phyloP scores from a whole-genome alignment of 2,113 vertebrate species.

The Ginglymostoma cirratum region DNA sequence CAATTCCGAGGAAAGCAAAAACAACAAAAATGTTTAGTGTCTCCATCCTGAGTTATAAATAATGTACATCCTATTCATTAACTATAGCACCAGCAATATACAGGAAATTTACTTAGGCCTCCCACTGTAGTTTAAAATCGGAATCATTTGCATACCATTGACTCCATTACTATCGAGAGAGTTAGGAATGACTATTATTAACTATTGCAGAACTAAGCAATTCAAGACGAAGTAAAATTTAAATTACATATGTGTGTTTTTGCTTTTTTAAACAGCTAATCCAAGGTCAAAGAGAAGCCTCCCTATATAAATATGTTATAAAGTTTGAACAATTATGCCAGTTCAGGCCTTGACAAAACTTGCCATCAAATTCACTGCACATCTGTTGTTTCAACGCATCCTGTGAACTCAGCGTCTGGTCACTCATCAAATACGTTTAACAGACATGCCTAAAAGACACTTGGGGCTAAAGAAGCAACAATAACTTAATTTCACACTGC shows the following conservation, averaged over 20 bases:
- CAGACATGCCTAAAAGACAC: too few species aligned
- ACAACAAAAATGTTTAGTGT: neutral
- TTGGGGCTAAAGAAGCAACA: too few species aligned
- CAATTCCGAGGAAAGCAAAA: conserved; percentile 15
- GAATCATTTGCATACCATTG: neutral
- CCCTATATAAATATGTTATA: neutral
- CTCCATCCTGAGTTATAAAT: conserved; percentile 10
- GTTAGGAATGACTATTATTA: neutral
- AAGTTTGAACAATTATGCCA: neutral
- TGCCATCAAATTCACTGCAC: neutral
- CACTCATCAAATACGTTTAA: neutral
- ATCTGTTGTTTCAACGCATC: neutral
- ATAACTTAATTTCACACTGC: neutral
- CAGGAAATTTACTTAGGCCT: conserved; percentile 26
- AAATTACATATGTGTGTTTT: neutral
- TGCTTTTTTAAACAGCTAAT: neutral
- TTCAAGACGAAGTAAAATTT: neutral
- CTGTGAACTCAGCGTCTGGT: neutral
- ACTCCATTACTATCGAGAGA: neutral
- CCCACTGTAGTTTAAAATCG: neutral
- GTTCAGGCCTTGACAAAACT: neutral
- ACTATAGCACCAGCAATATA: neutral
- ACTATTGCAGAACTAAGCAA: neutral
- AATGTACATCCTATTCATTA: conserved; percentile 19
- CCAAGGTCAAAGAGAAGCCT: neutral